Conservation (phyloP, 2,113 vertebrate species). For the Larimichthys crocea region DNA sequence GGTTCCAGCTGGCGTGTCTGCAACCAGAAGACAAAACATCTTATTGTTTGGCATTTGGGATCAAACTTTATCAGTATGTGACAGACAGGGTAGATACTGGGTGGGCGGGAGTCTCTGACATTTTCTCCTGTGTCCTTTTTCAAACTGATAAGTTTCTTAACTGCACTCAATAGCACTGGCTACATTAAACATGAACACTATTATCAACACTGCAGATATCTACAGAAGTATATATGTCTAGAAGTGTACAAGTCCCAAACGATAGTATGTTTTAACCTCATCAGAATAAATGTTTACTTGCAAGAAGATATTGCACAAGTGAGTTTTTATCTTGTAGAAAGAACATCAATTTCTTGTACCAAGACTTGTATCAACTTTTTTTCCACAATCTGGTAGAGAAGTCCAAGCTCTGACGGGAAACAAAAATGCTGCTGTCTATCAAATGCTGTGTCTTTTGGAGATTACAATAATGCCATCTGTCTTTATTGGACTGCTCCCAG, state of each 20-base stretch:
- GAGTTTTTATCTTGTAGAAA: not conserved
- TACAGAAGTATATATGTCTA: not conserved
- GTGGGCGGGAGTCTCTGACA: not conserved
- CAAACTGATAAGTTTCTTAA: constrained; percentile 8
- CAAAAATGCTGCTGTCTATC: not conserved
- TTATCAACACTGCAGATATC: not conserved
- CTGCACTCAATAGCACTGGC: not conserved
- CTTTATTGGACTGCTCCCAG: not conserved
- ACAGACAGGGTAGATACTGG: not conserved
- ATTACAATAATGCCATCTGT: not conserved
- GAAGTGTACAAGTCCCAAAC: not conserved
- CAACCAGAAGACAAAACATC: constrained; percentile 22
- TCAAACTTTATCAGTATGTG: not conserved
- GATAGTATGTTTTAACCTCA: not conserved
- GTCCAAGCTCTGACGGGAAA: not conserved
- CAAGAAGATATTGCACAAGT: not conserved
- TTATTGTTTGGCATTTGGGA: not conserved
- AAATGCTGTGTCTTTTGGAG: not conserved
- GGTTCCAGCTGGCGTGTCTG: constrained; percentile 93
- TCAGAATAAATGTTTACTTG: not conserved
- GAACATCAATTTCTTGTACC: not conserved
- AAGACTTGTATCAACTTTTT: not conserved
- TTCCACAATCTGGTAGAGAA: not conserved
- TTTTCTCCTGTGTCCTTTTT: not conserved
- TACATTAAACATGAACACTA: not conserved